Evolutionary conservation across 2,888 invertebrate species (phyloP), one percentile per base, ranked within the genome.

Genomic region (Tetragnatha montana): DNA sequence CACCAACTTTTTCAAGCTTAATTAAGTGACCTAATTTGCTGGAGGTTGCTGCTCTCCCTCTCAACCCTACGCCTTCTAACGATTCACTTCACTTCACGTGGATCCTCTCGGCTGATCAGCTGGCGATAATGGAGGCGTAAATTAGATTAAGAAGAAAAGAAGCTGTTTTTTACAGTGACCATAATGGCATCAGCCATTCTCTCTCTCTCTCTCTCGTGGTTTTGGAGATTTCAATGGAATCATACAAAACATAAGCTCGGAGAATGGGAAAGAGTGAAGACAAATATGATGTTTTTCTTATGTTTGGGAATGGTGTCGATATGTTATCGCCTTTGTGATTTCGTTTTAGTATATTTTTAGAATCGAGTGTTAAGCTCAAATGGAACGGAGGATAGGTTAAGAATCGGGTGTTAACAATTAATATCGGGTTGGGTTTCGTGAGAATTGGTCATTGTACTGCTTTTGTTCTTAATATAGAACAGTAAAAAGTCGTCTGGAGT

Each of bases 11-110:
- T 60, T 69, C 78, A 80, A 80, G 68, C 80, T 86, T 86, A 86
- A 86, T 86, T 86, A 86, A 86, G 49, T 86, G 86, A 86, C 86
- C 86, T 86, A 86, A 80, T 86, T 86, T 80, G 80, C 60, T 22
- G 6, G 12, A 78, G 21, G 69, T 50, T 79, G 21, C 79, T 85
- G 35, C 35, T 73, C 73, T 17, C 60, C 60, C 51, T 82, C 75
- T 80, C 80, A 80, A 79, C 80, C 79, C 80, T 74, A 86, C 86
- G 74, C 80, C 21, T 80, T 73, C 60, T 60, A 35, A 35, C 22
- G 86, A 71, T 86, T 68, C 60, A 73, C 73, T 86, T 86, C 79
- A 71, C 68, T 86, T 85, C 70, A 79, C 80, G 79, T 71, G 73
- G 73, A 80, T 86, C 79, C 71, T 60, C 80, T 73, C 80, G 47